Evolutionary conservation across 1,140 invertebrate species (phyloP).

Genomic region (Drosophila paulistorum): DNA sequence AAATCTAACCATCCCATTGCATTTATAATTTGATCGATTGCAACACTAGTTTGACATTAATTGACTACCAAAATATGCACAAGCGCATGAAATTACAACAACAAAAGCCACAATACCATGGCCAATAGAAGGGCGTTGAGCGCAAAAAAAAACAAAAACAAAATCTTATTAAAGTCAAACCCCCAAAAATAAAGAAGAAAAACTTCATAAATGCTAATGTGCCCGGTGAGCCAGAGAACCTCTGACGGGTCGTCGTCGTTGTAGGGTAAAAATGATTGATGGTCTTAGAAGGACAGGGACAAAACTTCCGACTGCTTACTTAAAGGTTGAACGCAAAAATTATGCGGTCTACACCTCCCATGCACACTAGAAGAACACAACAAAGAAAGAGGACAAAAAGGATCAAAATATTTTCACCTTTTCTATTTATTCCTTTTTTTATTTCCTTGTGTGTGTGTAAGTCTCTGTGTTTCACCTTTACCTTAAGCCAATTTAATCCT

Average conservation of each 20-base stretch:
- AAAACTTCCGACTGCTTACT: constrained; percentile 42
- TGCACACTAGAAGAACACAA: neutral
- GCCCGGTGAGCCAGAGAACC: constrained; percentile 38
- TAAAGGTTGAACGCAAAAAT: constrained; percentile 51
- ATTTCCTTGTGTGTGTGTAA: constrained; percentile 22
- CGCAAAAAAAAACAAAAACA: neutral
- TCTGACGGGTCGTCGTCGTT: constrained; percentile 35
- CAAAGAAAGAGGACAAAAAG: constrained; percentile 28
- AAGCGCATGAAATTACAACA: constrained; percentile 76
- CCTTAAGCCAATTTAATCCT: constrained; percentile 72
- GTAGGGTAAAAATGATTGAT: constrained; percentile 69
- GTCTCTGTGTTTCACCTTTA: constrained; percentile 18
- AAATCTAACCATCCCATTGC: constrained; percentile 38
- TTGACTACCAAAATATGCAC: constrained; percentile 79
- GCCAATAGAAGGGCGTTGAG: no score
- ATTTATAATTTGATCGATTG: constrained; percentile 76
- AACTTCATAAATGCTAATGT: constrained; percentile 80
- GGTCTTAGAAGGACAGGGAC: constrained; percentile 43
- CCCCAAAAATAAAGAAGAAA: constrained; percentile 41
- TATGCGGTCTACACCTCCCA: constrained; percentile 44
- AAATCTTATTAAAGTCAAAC: constrained; percentile 78
- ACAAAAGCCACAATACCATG: neutral
- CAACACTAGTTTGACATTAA: constrained; percentile 78
- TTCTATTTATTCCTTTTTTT: constrained; percentile 31
- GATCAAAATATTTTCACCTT: constrained; percentile 70